Evolutionary conservation across 35 echinoderm and acorn worm species (phyloP).

Genomic region (Strongylocentrotus purpuratus): DNA sequence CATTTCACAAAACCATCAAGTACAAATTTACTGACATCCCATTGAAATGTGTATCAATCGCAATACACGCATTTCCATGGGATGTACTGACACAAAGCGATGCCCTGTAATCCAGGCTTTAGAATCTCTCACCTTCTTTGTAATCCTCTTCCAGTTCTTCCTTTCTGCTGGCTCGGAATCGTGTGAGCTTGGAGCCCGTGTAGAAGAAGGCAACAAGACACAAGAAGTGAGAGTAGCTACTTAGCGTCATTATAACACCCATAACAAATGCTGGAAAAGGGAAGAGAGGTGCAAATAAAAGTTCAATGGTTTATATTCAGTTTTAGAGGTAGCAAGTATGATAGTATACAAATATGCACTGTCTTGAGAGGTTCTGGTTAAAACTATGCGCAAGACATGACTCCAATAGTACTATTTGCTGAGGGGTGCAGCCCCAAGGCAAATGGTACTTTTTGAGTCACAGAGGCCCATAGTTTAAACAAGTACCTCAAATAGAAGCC

Average conservation of each 20-base stretch:
- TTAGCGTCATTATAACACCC: slow-evolving; percentile 79
- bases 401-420: neutral
- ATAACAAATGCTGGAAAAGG: slow-evolving; percentile 72
- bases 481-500: no score
- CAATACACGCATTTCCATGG: no score
- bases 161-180: slow-evolving; percentile 83
- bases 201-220: slow-evolving; percentile 82
- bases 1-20: no score
- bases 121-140: slow-evolving; percentile 77
- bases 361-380: neutral
- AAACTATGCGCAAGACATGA: no score
- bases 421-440: neutral
- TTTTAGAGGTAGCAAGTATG: no score
- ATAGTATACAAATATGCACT: neutral
- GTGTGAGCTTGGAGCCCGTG: slow-evolving; percentile 90
- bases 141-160: slow-evolving; percentile 73
- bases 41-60: no score
- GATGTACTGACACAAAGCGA: no score
- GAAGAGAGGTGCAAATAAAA: neutral
- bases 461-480: no score
- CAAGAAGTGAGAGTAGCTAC: slow-evolving; percentile 88
- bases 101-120: no score
- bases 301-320: neutral
- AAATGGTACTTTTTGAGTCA: neutral
- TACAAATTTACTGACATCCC: no score